These are phyloP conservation scores for Phaonia tiefii DNA, from an alignment of 2,888 invertebrate species.

Conservation along the genomic window DNA sequence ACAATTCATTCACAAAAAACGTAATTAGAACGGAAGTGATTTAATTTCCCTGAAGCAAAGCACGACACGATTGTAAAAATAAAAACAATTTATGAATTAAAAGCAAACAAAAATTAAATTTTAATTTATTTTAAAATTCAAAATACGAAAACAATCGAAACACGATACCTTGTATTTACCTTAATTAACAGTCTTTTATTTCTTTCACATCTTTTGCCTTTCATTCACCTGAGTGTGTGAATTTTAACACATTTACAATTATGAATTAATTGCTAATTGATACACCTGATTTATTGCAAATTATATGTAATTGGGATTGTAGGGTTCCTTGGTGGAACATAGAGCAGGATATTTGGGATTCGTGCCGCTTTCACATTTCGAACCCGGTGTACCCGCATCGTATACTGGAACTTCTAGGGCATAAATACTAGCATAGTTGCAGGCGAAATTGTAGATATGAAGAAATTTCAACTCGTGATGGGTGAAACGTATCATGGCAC, in stretches of 20 bases:
- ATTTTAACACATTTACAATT: conserved; percentile 17
- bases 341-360: conserved; percentile 76
- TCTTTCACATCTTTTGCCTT: background rate
- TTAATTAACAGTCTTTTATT: conserved; percentile 34
- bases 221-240: background rate
- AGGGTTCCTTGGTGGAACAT: conserved; percentile 75
- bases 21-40: background rate
- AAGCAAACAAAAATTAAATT: too few species aligned
- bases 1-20: too few species aligned
- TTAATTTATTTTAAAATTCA: too few species aligned
- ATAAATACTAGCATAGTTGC: conserved; percentile 79
- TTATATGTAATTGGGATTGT: conserved; percentile 77
- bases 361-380: conserved; percentile 75
- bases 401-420: conserved; percentile 77
- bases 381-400: conserved; percentile 75
- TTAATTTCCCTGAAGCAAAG: background rate
- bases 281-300: conserved; percentile 8
- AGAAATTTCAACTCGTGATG: conserved; percentile 74
- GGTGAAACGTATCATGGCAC: conserved; percentile 78
- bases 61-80: background rate
- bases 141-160: background rate
- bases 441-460: conserved; percentile 78
- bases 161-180: conserved; percentile 7
- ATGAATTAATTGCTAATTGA: background rate
- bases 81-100: background rate